These are phyloP conservation scores for Cirrhinus molitorella DNA, from an alignment of 2,797 vertebrate genomes.

Conservation along the genomic window DNA sequence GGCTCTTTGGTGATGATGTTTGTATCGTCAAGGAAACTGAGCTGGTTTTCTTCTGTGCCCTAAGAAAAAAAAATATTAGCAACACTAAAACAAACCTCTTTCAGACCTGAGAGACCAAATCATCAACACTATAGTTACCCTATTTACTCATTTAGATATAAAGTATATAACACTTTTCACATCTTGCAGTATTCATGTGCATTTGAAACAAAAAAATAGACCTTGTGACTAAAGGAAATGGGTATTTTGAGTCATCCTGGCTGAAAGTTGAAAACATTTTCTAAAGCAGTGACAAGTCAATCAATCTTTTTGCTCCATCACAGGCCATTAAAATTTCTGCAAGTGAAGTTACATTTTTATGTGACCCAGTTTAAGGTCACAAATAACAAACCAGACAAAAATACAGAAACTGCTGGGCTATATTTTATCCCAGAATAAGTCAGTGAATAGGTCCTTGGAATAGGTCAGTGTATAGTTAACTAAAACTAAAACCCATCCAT, in stretches of 20 bases:
- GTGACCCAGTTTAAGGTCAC: not conserved
- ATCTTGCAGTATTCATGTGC: not conserved
- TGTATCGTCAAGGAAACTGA: conserved; percentile 96
- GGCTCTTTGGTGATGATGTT: conserved; percentile 87
- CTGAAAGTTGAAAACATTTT: not conserved
- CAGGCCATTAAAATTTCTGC: conserved; percentile 25
- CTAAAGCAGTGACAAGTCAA: not conserved
- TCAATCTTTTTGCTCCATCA: conserved; percentile 16
- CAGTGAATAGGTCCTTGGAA: too few relatives aligned
- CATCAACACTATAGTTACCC: not conserved
- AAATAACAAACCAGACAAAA: not conserved
- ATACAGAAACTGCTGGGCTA: not conserved
- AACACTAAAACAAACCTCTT: conserved; percentile 29
- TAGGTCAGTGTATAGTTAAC: not conserved
- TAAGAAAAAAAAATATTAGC: conserved; percentile 67
- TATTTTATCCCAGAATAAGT: conserved; percentile 19
- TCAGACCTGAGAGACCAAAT: conserved; percentile 70
- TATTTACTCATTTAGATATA: not conserved
- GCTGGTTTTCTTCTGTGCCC: conserved; percentile 93
- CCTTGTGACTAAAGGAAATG: not conserved
- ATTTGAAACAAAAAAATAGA: not conserved
- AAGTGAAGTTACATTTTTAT: conserved; percentile 15
- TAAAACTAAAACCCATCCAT: too few relatives aligned
- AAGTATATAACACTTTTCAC: not conserved
- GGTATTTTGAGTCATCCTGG: conserved; percentile 18